Conservation (phyloP, 2,888 invertebrate genomes). For the Rhogogaster chlorosoma region DNA sequence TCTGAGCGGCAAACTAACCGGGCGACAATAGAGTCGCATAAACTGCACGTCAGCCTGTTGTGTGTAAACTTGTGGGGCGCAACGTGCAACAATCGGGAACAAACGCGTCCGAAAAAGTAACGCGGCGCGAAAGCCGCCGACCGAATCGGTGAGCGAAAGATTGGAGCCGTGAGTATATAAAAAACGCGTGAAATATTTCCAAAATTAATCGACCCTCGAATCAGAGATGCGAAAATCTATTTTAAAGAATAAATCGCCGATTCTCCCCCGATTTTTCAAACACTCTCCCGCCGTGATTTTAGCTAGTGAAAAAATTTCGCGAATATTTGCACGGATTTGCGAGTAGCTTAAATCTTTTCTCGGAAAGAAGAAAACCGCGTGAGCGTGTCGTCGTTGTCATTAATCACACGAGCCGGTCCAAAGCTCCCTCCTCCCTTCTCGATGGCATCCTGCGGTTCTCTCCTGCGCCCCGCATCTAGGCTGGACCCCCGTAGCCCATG, state of each 20-base stretch:
- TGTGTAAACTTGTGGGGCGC: conserved; percentile 75
- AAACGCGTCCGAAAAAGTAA: conserved; percentile 69
- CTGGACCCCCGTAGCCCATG: conserved; percentile 26
- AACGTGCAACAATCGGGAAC: conserved; percentile 72
- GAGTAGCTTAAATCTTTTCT: conserved; percentile 59
- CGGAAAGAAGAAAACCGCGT: conserved; percentile 58
- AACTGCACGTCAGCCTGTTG: conserved; percentile 73
- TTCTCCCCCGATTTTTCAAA: neutral
- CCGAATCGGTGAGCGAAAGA: conserved; percentile 55
- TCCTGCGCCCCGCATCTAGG: neutral
- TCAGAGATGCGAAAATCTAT: neutral
- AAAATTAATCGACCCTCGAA: neutral
- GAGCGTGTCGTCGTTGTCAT: conserved; percentile 64
- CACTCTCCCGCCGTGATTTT: neutral
- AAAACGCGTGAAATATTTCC: neutral
- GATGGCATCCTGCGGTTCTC: conserved; percentile 26
- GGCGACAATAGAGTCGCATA: conserved; percentile 72
- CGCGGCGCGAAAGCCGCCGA: conserved; percentile 59
- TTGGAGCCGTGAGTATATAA: conserved; percentile 12
- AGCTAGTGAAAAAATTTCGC: neutral
- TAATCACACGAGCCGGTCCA: conserved; percentile 70
- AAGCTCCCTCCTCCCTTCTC: conserved; percentile 61
- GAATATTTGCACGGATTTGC: conserved; percentile 19
- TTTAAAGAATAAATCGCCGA: neutral
- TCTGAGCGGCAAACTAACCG: conserved; percentile 43